A percentile compares a stretch with the other conserved stretches of the same genome.
Conservation (phyloP, 2,113 vertebrate genomes). For the Pseudorhombus dupliciocellatus region DNA sequence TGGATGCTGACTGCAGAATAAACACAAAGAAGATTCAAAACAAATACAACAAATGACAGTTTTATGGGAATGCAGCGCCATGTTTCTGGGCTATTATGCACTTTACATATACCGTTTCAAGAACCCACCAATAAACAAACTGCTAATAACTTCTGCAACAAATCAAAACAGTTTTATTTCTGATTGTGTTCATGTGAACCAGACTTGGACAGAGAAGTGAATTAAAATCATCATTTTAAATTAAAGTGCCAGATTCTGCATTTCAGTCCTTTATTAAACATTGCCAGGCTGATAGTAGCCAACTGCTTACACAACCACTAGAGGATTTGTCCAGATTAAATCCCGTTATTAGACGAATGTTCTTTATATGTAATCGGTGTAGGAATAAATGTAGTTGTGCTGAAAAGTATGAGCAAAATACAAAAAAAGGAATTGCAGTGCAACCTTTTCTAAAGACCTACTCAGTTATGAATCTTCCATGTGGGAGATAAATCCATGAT, state of each 20-base stretch:
- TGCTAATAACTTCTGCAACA: background rate
- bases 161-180: no score
- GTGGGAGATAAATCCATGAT: constrained; percentile 31
- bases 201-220: no score
- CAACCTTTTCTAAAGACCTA: constrained; percentile 15
- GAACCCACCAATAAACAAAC: background rate
- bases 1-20: constrained; percentile 2
- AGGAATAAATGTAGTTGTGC: constrained; percentile 4
- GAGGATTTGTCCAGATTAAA: constrained; percentile 50
- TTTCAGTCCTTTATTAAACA: constrained; percentile 12
- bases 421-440: background rate
- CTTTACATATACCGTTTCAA: background rate
- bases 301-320: constrained; percentile 19
- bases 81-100: no score
- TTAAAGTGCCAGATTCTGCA: background rate
- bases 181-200: no score
- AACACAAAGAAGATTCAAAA: background rate
- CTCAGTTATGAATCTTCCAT: constrained; percentile 42
- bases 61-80: no score
- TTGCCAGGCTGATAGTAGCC: constrained; percentile 12
- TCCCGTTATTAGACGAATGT: constrained; percentile 34
- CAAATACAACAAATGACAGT: no score
- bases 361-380: constrained; percentile 27
- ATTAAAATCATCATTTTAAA: background rate
- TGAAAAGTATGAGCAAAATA: background rate